Evolutionary conservation across 2,888 invertebrate species (phyloP), one percentile per base, ranked within the genome.

Genomic region (Diaprepes abbreviatus): DNA sequence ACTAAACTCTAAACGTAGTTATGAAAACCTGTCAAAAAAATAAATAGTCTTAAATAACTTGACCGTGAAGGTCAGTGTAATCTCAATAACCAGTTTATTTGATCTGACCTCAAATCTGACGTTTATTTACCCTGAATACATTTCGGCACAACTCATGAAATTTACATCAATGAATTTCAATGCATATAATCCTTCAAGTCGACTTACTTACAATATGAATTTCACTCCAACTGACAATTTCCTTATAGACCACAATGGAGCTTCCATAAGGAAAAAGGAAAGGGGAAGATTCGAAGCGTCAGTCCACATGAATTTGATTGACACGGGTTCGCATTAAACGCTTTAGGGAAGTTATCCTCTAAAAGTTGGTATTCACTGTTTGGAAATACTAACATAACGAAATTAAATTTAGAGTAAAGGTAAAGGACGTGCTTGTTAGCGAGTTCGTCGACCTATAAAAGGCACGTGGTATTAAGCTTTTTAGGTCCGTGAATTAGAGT

Each of bases 211-310:
- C 45, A 33, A 59, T 19, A 50, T 52, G 59, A 50, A 59, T 52
- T 48, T 66, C 66, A 40, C 52, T 59, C 31, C 38, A 50, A 59
- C 14, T 66, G 52, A 40, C 59, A 66, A 66, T 66, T 52, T 59
- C 40, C 36, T 40, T 35, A 17, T 35, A 14, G 58, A 36, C 50
- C 35, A 66, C 66, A 66, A 66, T 59, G 43, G 19, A 35, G 3
- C 17, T 17, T 48, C 50, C 52, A 59, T 38, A 7, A 19, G 33
- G 59, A 66, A 58, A 59, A 52, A 54, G 40, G 36, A 43, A 54
- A 50, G 54, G 31, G 31, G 28, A 55, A 35, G 54, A 31, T 35
- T n/a, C 38, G 24, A 19, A 36, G 28, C 31, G 38, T 57, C 50
- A 21, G 58, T 35, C 59, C 12, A 50, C 24, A 38, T 59, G 35